Conservation (phyloP, 2,888 invertebrate species). For the Acanthosepion pharaonis region DNA sequence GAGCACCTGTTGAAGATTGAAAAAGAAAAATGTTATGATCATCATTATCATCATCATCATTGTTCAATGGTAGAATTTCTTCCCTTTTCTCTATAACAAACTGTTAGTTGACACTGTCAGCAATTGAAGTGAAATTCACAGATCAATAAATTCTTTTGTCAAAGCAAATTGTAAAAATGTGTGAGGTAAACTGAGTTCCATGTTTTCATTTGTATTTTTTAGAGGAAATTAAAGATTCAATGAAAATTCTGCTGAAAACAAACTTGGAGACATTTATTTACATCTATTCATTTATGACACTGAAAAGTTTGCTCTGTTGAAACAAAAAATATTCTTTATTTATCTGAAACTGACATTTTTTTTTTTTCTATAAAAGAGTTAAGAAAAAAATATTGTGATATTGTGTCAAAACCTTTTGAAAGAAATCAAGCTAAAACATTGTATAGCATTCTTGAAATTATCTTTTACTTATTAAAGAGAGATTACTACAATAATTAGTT, state of each 20-base stretch:
- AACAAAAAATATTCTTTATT: neutral
- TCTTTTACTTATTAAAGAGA: no score
- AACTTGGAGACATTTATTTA: neutral
- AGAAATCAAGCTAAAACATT: no score
- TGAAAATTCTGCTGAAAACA: neutral
- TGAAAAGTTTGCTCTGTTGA: neutral
- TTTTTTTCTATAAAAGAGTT: neutral
- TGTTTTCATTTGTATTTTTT: neutral
- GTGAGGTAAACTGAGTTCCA: neutral
- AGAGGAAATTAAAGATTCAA: conserved; percentile 14
- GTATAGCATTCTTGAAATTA: no score
- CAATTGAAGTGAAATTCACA: neutral
- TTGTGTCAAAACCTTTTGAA: no score
- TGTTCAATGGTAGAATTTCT: neutral
- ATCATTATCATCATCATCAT: neutral
- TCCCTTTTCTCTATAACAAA: neutral
- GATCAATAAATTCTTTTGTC: neutral
- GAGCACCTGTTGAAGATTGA: neutral
- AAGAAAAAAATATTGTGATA: no score
- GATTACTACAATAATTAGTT: no score
- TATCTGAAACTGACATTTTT: neutral
- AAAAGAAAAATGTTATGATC: neutral
- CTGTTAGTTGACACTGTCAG: neutral
- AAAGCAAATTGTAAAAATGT: neutral
- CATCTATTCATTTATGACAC: no score